phyloP scores from a whole-genome alignment of 2,797 vertebrate genomes.

The Nothura maculosa region DNA sequence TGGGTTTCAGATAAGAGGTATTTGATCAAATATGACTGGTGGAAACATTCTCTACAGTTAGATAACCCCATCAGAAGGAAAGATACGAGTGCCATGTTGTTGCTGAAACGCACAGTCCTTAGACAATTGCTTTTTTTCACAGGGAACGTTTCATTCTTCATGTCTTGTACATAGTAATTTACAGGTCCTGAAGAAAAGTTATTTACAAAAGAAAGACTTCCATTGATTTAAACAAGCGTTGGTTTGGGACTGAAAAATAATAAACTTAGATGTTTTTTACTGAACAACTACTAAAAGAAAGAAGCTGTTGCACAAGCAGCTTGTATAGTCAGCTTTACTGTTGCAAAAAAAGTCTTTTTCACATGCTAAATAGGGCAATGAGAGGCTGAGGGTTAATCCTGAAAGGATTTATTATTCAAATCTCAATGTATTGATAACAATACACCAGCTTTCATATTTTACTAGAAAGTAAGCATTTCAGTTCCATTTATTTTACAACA shows the following conservation, averaged over 20 bases:
- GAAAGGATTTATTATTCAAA: neutral
- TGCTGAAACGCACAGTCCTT: neutral
- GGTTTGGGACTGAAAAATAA: neutral
- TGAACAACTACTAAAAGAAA: neutral
- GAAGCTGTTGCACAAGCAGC: neutral
- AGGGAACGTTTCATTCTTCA: neutral
- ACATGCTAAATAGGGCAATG: neutral
- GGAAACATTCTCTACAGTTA: neutral
- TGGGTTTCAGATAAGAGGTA: neutral
- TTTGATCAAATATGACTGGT: neutral
- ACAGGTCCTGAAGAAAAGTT: accelerated
- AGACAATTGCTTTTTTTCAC: neutral
- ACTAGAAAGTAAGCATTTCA: neutral
- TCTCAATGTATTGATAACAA: neutral
- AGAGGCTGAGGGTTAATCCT: neutral
- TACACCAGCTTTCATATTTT: neutral
- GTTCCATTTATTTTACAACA: neutral
- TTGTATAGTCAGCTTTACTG: neutral
- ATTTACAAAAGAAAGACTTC: neutral
- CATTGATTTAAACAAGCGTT: neutral
- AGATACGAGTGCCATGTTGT: neutral
- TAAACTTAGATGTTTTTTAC: neutral
- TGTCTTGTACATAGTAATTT: accelerated
- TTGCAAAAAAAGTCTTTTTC: neutral
- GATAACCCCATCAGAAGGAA: neutral